Evolutionary conservation across 2,888 invertebrate genomes (phyloP), one percentile per base, ranked within the genome.

Genomic region (Monoplex corrugatus): DNA sequence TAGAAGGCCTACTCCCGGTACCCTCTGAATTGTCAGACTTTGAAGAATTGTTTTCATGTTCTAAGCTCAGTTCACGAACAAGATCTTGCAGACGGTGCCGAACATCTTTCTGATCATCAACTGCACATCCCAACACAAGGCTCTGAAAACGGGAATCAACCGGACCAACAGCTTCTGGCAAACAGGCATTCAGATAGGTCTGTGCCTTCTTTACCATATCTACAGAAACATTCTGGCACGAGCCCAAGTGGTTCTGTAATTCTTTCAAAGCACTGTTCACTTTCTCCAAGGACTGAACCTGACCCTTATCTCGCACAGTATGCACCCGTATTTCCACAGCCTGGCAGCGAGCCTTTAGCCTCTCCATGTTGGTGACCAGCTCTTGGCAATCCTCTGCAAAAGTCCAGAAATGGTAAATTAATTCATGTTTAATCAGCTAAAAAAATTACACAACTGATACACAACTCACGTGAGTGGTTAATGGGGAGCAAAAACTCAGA

Each of bases 91-190:
- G 91, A 86, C 92, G 91, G 72, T 91, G 92, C 23, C 93, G 86
- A 40, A 93, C 90, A 43, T 94, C 93, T 93, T 96, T 96, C 92
- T 96, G 96, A 92, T 96, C 96, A 90, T 96, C 96, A 16, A 95
- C 95, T 10, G 96, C 95, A 92, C 96, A 96, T 35, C 95, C 95
- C 82, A 96, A 93, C n/a, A 96, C 90, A 75, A 93, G 92, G 32
- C 93, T 93, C 90, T 96, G 95, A 91, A 96, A 96, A 72, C 94
- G 93, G 78, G 94, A 94, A 91, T 96, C 96, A 83, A 96, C 94
- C 5, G 95, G 95, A 35, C 94, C 93, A 6, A 87, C 35, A 3
- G 95, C 93, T 87, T 96, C 96, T 19, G 96, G 94, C 28, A 95
- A 91, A 92, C 96, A 96, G 32, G 96, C 95, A 92, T 96, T 96